Percentiles rank a stretch among this genome's conserved stretches.
Conservation (phyloP, 1,140 invertebrate genomes). For the Brachionus asplanchnoidis region DNA sequence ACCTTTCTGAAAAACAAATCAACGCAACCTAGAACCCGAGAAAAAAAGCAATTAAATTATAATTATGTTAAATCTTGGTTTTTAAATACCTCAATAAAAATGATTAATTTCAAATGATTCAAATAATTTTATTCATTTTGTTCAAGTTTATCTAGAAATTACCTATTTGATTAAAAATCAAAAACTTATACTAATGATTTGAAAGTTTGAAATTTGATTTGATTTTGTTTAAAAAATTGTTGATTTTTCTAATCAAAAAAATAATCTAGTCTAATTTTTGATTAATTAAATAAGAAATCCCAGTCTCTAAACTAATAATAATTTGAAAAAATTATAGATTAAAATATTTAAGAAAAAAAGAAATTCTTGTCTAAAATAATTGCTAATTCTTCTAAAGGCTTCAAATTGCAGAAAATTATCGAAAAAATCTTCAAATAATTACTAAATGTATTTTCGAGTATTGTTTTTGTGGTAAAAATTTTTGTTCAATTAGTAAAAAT, state of each 20-base stretch:
- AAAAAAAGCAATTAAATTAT: neutral
- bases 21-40: neutral
- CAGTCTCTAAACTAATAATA: neutral
- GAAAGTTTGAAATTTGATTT: neutral
- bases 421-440: neutral
- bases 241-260: neutral
- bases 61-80: neutral
- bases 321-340: neutral
- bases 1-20: neutral
- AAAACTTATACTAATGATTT: neutral
- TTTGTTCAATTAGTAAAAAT: neutral
- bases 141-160: neutral
- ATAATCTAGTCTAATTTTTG: neutral
- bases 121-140: neutral
- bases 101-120: conserved; percentile 35
- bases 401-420: neutral
- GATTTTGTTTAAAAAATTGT: neutral
- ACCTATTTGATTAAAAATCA: neutral
- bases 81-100: neutral
- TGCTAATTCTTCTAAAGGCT: neutral
- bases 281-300: neutral
- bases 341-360: neutral
- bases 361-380: neutral
- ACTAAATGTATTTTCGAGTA: neutral
- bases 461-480: neutral